phyloP scores from a whole-genome alignment of 92 coral and sea anemone species.

The Diadumene lineata region DNA sequence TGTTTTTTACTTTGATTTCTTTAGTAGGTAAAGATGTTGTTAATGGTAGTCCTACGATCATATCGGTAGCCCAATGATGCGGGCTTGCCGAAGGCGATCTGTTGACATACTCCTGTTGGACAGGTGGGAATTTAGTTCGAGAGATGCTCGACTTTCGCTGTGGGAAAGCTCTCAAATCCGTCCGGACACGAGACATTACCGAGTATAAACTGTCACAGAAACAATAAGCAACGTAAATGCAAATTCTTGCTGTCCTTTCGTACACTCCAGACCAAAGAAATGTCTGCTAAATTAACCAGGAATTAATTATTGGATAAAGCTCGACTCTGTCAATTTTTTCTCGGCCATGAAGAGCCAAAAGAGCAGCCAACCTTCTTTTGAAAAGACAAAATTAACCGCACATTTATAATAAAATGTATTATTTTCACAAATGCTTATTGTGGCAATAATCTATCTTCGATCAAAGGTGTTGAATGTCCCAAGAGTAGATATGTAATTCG shows the following conservation, averaged over 20 bases:
- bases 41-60: conserved; percentile 67
- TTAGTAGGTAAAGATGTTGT: conserved; percentile 38
- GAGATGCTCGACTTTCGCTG: conserved; percentile 32
- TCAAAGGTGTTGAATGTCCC: background rate
- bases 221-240: background rate
- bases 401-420: background rate
- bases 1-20: conserved; percentile 14
- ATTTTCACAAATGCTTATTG: background rate
- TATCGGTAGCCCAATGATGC: conserved; percentile 61
- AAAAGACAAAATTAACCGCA: background rate
- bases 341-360: background rate
- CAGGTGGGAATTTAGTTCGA: conserved; percentile 73
- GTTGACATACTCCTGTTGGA: conserved; percentile 32
- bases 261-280: no score
- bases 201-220: background rate
- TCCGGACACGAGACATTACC: conserved; percentile 70
- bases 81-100: conserved; percentile 40
- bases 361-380: background rate
- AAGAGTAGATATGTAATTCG: no score
- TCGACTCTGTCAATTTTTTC: background rate
- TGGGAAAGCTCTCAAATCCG: conserved; percentile 68
- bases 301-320: no score
- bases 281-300: no score
- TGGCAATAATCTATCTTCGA: background rate
- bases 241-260: no score